phyloP scores from a whole-genome alignment of 2,888 invertebrate genomes.

The Flexamia atlantica region DNA sequence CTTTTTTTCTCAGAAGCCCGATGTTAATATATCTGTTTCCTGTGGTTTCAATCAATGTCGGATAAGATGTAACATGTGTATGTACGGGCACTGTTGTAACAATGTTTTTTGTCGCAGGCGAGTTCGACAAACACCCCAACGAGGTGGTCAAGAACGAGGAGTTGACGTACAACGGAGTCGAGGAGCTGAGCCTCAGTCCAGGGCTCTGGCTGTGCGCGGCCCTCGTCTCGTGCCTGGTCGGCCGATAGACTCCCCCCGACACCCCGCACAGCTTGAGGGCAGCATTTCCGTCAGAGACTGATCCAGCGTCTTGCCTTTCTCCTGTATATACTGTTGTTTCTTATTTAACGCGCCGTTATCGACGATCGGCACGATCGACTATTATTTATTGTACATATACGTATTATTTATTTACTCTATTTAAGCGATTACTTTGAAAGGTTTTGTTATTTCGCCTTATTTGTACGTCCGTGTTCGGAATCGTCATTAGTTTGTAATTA shows the following conservation, averaged over 20 bases:
- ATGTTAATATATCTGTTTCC: no score
- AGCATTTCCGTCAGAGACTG: conserved; percentile 55
- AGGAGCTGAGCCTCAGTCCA: conserved; percentile 60
- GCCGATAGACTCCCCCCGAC: conserved; percentile 60
- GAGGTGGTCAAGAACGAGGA: conserved; percentile 96
- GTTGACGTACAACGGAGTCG: conserved; percentile 84
- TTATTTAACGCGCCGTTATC: conserved; percentile 56
- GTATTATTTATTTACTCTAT: conserved; percentile 62
- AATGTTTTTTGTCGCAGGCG: conserved; percentile 79
- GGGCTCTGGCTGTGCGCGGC: conserved; percentile 52
- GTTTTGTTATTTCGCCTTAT: conserved; percentile 60
- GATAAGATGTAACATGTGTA: no score
- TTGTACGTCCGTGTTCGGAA: conserved; percentile 55
- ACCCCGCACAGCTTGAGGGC: conserved; percentile 44
- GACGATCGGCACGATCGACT: conserved; percentile 45
- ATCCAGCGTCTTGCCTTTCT: conserved; percentile 57
- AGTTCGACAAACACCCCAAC: conserved; percentile 92
- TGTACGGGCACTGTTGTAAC: no score
- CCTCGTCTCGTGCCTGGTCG: conserved; percentile 42
- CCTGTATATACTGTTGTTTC: conserved; percentile 48
- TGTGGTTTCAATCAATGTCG: no score
- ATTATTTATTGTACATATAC: conserved; percentile 61
- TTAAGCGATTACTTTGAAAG: conserved; percentile 58
- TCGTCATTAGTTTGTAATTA: conserved; percentile 61
- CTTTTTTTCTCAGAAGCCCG: no score